phyloP scores from a whole-genome alignment of 2,113 vertebrate genomes.

The Platycercus adscitus region DNA sequence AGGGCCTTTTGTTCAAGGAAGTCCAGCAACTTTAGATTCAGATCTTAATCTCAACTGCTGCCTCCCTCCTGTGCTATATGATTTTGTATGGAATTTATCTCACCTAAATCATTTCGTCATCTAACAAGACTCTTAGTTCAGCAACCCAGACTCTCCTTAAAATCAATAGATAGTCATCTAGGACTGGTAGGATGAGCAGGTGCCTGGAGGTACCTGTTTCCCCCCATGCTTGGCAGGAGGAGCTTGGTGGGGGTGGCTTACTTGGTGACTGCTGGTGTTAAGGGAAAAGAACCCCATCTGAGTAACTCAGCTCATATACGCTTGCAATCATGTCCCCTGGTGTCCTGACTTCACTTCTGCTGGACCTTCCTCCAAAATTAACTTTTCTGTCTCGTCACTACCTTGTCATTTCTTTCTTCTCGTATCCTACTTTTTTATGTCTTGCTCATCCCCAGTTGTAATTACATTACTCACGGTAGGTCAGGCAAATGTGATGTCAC shows the following conservation, averaged over 20 bases:
- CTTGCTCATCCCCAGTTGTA: neutral
- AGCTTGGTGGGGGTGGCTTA: neutral
- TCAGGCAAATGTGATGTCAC: conserved; percentile 38
- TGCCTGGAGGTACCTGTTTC: neutral
- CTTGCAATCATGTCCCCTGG: neutral
- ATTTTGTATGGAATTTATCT: neutral
- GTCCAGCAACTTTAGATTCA: neutral
- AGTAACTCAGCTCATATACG: neutral
- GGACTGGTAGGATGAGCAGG: neutral
- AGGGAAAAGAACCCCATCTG: neutral
- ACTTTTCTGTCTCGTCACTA: neutral
- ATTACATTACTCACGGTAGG: conserved; percentile 41
- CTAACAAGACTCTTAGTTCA: neutral
- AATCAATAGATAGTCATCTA: neutral
- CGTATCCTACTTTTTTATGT: neutral
- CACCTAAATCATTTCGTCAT: neutral
- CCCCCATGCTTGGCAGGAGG: neutral
- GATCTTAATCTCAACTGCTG: neutral
- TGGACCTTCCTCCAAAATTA: neutral
- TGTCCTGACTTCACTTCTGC: neutral
- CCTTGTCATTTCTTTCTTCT: neutral
- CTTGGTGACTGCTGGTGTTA: neutral
- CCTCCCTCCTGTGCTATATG: neutral
- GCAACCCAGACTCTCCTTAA: neutral
- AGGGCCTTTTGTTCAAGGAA: neutral